phyloP scores from a whole-genome alignment of 2,888 invertebrate species.

The Nebria brevicollis region DNA sequence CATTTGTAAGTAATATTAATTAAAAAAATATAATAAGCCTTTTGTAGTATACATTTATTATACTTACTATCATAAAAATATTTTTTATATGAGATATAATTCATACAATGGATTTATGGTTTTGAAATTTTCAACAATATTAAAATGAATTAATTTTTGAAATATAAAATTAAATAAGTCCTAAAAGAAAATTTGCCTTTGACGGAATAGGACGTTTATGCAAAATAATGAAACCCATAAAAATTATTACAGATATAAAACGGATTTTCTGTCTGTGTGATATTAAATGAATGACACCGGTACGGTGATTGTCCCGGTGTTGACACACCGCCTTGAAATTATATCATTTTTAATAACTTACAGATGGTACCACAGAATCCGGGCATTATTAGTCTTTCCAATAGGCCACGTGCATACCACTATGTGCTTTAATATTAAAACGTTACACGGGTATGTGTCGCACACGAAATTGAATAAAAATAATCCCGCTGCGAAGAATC shows the following conservation, averaged over 20 bases:
- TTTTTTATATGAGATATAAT: too few relatives aligned
- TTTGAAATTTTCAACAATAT: too few relatives aligned
- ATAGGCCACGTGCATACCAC: not conserved
- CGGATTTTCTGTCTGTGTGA: not conserved
- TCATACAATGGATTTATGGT: too few relatives aligned
- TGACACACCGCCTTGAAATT: conserved; percentile 7
- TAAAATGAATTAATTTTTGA: not conserved
- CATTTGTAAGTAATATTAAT: too few relatives aligned
- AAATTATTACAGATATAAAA: not conserved
- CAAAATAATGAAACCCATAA: not conserved
- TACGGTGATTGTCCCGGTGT: not conserved
- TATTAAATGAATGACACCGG: not conserved
- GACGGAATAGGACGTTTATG: not conserved
- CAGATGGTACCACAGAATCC: not conserved
- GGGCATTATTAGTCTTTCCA: conserved; percentile 3
- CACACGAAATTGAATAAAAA: not conserved
- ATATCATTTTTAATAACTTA: conserved; percentile 12
- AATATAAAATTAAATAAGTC: too few relatives aligned
- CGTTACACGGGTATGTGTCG: not conserved
- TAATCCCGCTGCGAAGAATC: not conserved
- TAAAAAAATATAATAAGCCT: too few relatives aligned
- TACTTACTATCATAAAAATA: too few relatives aligned
- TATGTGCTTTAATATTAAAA: not conserved
- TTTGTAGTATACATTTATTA: too few relatives aligned
- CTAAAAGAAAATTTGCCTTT: not conserved